phyloP scores from a whole-genome alignment of 2,888 invertebrate genomes.

The Drosophila prolongata region DNA sequence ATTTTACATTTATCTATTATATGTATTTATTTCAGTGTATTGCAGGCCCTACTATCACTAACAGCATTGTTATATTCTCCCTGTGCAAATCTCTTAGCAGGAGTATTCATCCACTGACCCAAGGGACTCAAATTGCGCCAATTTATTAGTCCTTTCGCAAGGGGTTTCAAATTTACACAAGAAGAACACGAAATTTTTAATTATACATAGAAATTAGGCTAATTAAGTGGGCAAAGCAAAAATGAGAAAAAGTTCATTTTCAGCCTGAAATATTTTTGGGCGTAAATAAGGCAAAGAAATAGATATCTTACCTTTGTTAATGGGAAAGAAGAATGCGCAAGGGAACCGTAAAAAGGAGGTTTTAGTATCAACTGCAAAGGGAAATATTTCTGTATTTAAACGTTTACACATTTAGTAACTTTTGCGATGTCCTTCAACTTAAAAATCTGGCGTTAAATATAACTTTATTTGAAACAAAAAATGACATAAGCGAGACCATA shows the following conservation, averaged over 20 bases:
- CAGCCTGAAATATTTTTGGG: conserved; percentile 18
- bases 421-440: too few species aligned
- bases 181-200: conserved; percentile 53
- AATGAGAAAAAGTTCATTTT: conserved; percentile 22
- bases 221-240: conserved; percentile 49
- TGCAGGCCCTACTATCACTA: not conserved
- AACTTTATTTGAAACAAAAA: not conserved
- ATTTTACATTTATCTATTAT: too few species aligned
- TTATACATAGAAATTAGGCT: conserved; percentile 68
- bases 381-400: not conserved
- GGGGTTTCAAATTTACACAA: conserved; percentile 53
- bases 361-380: not conserved
- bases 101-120: not conserved
- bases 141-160: conserved; percentile 42
- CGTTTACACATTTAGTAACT: not conserved
- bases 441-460: too few species aligned
- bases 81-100: not conserved
- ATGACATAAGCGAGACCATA: too few species aligned
- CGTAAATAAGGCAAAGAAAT: conserved; percentile 25
- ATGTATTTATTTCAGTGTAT: not conserved
- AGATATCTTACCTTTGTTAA: conserved; percentile 11
- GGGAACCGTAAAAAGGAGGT: not conserved
- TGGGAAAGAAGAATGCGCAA: not conserved
- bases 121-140: conserved; percentile 31
- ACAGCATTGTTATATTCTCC: not conserved